phyloP scores from a whole-genome alignment of 1,140 invertebrate genomes.

The Hycleus phaleratus region DNA sequence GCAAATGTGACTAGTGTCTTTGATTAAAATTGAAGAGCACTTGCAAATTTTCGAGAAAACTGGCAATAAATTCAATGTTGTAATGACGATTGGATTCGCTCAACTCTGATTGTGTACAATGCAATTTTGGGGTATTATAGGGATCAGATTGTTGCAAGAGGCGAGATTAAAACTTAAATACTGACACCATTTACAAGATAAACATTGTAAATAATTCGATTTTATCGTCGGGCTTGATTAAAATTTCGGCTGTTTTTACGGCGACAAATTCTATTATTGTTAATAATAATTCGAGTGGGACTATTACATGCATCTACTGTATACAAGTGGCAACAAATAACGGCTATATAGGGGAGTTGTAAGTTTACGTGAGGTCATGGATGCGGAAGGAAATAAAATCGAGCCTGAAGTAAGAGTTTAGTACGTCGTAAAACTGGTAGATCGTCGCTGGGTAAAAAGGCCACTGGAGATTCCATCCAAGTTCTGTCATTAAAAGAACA shows the following conservation, averaged over 20 bases:
- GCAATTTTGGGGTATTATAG: no score
- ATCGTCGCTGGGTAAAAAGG: slow-evolving; percentile 18
- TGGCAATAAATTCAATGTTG: no score
- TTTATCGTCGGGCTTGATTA: slow-evolving; percentile 18
- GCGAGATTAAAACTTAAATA: slow-evolving; percentile 13
- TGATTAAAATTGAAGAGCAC: slow-evolving; percentile 6
- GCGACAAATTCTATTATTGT: not conserved
- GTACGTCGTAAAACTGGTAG: slow-evolving; percentile 22
- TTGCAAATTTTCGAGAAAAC: slow-evolving; percentile 4
- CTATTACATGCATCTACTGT: no score
- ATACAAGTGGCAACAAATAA: slow-evolving; percentile 10
- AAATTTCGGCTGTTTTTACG: slow-evolving; percentile 6
- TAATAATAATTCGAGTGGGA: slow-evolving; percentile 16
- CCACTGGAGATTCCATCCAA: slow-evolving; percentile 24
- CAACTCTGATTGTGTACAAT: no score
- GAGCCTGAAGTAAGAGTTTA: slow-evolving; percentile 17
- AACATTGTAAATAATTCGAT: slow-evolving; percentile 22
- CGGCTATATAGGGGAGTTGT: slow-evolving; percentile 12
- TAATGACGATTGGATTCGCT: no score
- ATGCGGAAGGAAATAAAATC: slow-evolving; percentile 18
- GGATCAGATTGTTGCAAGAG: slow-evolving; percentile 1
- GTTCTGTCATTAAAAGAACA: slow-evolving; percentile 29
- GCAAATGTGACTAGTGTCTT: not conserved
- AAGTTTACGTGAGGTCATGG: slow-evolving; percentile 23
- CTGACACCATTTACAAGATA: slow-evolving; percentile 10